Evolutionary conservation across 30 jellyfish, hydroid and myxozoan genomes (phyloP).

Genomic region (Hydractinia echinata): DNA sequence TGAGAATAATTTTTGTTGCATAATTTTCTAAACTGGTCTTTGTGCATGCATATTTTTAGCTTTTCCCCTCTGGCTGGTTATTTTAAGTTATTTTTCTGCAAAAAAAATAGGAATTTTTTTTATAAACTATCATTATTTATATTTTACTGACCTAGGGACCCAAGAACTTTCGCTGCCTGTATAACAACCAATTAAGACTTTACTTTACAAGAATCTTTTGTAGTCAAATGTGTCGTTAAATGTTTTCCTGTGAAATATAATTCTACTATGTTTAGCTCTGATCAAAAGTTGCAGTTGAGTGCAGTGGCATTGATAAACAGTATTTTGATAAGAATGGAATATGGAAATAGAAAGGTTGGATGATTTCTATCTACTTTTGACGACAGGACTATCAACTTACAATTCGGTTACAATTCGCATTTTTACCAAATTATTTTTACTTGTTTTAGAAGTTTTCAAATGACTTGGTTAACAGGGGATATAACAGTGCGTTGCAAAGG

Average conservation of each 20-base stretch:
- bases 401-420: not conserved
- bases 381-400: not conserved
- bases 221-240: not conserved
- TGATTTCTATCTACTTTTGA: too few relatives aligned
- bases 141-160: too few relatives aligned
- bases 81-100: too few relatives aligned
- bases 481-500: slow-evolving; percentile 25
- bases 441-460: slow-evolving; percentile 29
- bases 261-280: slow-evolving; percentile 43
- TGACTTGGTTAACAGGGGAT: slow-evolving; percentile 26
- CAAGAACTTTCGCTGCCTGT: too few relatives aligned
- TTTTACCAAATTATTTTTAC: not conserved
- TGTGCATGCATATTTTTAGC: too few relatives aligned
- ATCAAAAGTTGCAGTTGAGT: slow-evolving; percentile 72
- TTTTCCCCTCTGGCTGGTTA: too few relatives aligned
- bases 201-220: too few relatives aligned
- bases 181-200: too few relatives aligned
- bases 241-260: not conserved
- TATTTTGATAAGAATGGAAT: slow-evolving; percentile 57
- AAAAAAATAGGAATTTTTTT: too few relatives aligned
- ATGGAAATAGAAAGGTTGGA: slow-evolving; percentile 65
- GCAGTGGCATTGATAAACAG: slow-evolving; percentile 82
- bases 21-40: too few relatives aligned
- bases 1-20: too few relatives aligned
- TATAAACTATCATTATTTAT: too few relatives aligned